Conservation (phyloP, 2,113 vertebrate species). For the Hymenochirus boettgeri region DNA sequence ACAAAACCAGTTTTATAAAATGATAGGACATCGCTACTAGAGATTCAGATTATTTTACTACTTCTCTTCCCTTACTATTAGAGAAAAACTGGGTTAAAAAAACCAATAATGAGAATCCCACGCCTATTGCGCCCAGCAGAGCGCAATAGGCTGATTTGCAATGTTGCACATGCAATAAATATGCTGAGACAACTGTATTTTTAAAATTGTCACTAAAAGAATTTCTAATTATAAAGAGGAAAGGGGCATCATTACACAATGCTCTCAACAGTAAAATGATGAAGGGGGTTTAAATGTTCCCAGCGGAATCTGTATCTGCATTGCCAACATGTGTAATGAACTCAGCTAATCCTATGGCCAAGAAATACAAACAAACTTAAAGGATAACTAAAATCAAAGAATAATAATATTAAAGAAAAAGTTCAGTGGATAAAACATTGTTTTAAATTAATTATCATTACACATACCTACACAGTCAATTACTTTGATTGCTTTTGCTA, state of each 20-base stretch:
- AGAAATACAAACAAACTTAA: neutral
- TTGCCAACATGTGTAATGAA: conserved; percentile 12
- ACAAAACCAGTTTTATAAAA: too few species aligned
- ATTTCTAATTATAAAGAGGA: conserved; percentile 36
- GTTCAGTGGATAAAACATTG: too few species aligned
- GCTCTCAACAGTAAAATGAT: conserved; percentile 18
- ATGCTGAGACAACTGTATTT: conserved; percentile 36
- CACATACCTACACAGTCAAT: too few species aligned
- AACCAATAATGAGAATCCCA: too few species aligned
- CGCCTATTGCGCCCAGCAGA: neutral
- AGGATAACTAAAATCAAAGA: too few species aligned
- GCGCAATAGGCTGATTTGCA: conserved; percentile 8
- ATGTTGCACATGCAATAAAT: conserved; percentile 27
- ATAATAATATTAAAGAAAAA: too few species aligned
- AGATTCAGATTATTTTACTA: too few species aligned
- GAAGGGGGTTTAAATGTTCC: conserved; percentile 23
- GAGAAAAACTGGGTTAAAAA: too few species aligned
- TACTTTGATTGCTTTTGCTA: too few species aligned
- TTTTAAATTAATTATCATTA: too few species aligned
- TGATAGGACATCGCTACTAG: too few species aligned
- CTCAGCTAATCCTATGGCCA: neutral
- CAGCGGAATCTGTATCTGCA: neutral
- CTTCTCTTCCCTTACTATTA: too few species aligned
- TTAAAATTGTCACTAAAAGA: conserved; percentile 34
- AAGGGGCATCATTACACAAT: conserved; percentile 22